Conservation (phyloP, 2,888 invertebrate genomes). For the Muscina levida region DNA sequence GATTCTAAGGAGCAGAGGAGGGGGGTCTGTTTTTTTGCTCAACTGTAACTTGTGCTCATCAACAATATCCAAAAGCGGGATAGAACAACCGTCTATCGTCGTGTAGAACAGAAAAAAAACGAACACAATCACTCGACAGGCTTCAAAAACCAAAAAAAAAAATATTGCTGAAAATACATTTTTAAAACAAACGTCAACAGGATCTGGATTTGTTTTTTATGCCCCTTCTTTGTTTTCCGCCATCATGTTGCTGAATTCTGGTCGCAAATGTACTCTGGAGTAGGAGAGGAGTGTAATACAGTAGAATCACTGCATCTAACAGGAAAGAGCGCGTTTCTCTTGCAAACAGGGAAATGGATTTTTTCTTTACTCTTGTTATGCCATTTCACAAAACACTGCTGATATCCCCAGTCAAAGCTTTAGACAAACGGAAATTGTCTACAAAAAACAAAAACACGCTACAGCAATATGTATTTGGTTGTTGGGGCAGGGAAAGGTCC, state of each 20-base stretch:
- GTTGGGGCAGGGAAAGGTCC: background rate
- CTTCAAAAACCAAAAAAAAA: slow-evolving; percentile 44
- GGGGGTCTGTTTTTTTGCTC: background rate
- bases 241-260: background rate
- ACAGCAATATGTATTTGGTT: no score
- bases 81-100: slow-evolving; percentile 62
- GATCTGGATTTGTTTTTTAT: slow-evolving; percentile 44
- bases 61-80: slow-evolving; percentile 74
- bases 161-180: slow-evolving; percentile 68
- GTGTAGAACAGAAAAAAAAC: slow-evolving; percentile 59
- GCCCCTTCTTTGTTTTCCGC: slow-evolving; percentile 36
- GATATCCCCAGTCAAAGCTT: slow-evolving; percentile 78
- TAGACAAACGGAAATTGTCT: slow-evolving; percentile 66
- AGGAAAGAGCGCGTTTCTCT: background rate
- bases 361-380: slow-evolving; percentile 27
- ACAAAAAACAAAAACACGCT: slow-evolving; percentile 16
- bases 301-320: slow-evolving; percentile 51
- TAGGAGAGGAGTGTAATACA: no score
- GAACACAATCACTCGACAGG: background rate
- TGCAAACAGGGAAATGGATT: slow-evolving; percentile 5
- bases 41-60: background rate
- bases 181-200: slow-evolving; percentile 73
- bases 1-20: no score
- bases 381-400: slow-evolving; percentile 70
- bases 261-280: no score